A percentile compares a stretch with the other conserved stretches of the same genome.
Conservation (phyloP, 2,113 vertebrate genomes). For the Ramphastos sulfuratus region DNA sequence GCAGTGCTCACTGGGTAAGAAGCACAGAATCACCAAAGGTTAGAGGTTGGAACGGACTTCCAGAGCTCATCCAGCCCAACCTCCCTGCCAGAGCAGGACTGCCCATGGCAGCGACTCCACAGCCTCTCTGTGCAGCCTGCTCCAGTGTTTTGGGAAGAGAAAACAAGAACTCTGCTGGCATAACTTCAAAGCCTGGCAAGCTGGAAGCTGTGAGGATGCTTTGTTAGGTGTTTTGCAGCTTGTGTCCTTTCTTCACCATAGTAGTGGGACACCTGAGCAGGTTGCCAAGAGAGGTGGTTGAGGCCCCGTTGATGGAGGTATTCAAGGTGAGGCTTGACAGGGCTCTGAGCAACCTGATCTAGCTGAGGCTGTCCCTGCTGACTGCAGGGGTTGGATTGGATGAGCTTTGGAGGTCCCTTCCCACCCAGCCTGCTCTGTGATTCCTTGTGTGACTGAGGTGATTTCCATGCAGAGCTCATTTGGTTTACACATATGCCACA, state of each 20-base stretch:
- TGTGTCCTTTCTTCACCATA: not conserved
- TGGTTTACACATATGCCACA: not conserved
- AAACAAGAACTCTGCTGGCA: not conserved
- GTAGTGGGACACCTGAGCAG: too few relatives aligned
- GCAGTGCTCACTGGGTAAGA: conserved; percentile 25
- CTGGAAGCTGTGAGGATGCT: not conserved
- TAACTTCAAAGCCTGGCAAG: not conserved
- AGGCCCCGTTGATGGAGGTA: too few relatives aligned
- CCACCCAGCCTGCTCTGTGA: too few relatives aligned
- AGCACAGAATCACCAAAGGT: not conserved
- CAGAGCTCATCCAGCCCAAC: not conserved
- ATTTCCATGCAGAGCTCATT: not conserved
- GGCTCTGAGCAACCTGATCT: too few relatives aligned
- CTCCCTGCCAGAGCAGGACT: too few relatives aligned
- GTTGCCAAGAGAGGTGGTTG: too few relatives aligned
- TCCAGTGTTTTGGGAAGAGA: not conserved
- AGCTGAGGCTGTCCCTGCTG: too few relatives aligned
- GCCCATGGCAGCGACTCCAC: too few relatives aligned
- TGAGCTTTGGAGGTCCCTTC: too few relatives aligned
- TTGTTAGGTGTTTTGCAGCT: not conserved
- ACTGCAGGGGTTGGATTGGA: too few relatives aligned
- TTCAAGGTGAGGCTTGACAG: too few relatives aligned
- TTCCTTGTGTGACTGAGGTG: not conserved
- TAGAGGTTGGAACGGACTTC: not conserved
- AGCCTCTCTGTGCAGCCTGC: too few relatives aligned